Conservation (phyloP, 2,113 vertebrate species). For the Chamaea fasciata region DNA sequence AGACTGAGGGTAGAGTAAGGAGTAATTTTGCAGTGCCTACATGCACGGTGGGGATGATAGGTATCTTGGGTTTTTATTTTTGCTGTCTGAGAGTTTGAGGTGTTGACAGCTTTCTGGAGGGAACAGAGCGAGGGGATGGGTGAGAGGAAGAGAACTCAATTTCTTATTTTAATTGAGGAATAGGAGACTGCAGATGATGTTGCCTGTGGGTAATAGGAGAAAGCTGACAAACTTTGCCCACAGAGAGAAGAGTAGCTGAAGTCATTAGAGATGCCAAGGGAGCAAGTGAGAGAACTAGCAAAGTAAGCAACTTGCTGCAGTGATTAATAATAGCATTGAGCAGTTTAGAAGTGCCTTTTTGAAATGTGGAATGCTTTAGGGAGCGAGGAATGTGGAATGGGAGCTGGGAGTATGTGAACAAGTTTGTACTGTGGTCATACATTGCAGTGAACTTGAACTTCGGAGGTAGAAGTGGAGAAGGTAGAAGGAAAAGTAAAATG, state of each 20-base stretch:
- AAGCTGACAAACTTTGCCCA: background rate
- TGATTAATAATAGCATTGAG: background rate
- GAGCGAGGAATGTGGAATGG: background rate
- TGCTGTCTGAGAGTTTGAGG: background rate
- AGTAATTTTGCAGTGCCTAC: background rate
- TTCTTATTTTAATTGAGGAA: background rate
- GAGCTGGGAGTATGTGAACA: background rate
- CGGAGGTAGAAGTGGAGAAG: background rate
- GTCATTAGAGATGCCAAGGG: background rate
- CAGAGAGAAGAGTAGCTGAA: background rate
- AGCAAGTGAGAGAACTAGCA: background rate
- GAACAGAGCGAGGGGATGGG: background rate
- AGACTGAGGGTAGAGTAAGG: background rate
- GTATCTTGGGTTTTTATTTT: background rate
- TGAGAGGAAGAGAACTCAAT: background rate
- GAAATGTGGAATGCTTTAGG: background rate
- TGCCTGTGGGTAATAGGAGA: background rate
- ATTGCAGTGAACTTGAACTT: background rate
- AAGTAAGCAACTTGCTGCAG: background rate
- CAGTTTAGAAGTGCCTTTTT: background rate
- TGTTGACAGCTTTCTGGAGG: slow-evolving; percentile 37
- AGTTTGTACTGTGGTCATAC: background rate
- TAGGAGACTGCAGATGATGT: background rate
- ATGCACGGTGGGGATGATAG: background rate
- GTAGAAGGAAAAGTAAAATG: background rate